A percentile compares a stretch with the other conserved stretches of the same genome.
These are phyloP conservation scores for Ptychochromis oligacanthus DNA, from an alignment of 2,113 vertebrate species.

Conservation along the genomic window DNA sequence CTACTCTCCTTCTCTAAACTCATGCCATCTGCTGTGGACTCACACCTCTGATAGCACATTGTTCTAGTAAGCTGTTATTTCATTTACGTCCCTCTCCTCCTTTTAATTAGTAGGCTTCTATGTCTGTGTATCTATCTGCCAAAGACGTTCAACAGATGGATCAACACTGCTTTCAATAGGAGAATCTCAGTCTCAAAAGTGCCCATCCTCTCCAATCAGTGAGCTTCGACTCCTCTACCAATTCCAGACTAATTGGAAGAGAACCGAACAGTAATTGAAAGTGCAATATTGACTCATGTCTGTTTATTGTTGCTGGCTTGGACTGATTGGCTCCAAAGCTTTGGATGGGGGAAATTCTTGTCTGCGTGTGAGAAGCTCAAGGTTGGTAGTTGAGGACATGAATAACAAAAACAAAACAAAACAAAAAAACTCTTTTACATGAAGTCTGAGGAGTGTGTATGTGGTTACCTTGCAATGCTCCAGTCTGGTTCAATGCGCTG, in stretches of 20 bases:
- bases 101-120: constrained; percentile 35
- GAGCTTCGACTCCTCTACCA: constrained; percentile 51
- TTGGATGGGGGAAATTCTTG: neutral
- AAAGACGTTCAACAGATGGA: constrained; percentile 51
- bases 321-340: constrained; percentile 10
- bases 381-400: neutral
- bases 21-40: constrained; percentile 68
- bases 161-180: constrained; percentile 28
- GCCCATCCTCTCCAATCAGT: constrained; percentile 30
- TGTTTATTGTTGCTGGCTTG: constrained; percentile 40
- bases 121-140: constrained; percentile 30
- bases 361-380: neutral
- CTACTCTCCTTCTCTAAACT: constrained; percentile 23
- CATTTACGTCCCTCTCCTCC: constrained; percentile 36
- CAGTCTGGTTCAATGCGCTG: constrained; percentile 94
- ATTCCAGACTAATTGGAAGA: constrained; percentile 65
- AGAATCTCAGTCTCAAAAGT: constrained; percentile 31
- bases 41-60: constrained; percentile 71
- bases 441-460: neutral
- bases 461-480: constrained; percentile 93
- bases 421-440: neutral
- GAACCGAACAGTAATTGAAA: constrained; percentile 61
- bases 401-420: neutral
- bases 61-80: constrained; percentile 41
- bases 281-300: constrained; percentile 60